phyloP scores from a whole-genome alignment of 2,888 invertebrate genomes.

The Volucella inflata region DNA sequence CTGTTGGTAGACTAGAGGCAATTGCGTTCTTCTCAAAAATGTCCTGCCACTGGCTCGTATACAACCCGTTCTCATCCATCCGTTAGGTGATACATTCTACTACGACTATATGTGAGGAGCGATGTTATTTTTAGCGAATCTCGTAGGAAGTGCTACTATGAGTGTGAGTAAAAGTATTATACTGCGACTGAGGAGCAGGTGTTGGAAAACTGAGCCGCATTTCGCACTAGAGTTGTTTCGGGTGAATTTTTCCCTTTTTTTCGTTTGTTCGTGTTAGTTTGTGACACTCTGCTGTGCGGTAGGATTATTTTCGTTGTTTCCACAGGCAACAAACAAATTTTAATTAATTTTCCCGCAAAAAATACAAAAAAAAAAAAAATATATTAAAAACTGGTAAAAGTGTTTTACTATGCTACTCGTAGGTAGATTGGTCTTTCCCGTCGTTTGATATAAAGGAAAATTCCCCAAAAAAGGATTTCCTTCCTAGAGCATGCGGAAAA shows the following conservation, averaged over 20 bases:
- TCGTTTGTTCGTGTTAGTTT: slow-evolving; percentile 6
- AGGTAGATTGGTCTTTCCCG: slow-evolving; percentile 25
- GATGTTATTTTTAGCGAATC: slow-evolving; percentile 59
- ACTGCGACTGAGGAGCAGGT: slow-evolving; percentile 56
- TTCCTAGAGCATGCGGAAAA: slow-evolving; percentile 45
- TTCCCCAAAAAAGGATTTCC: slow-evolving; percentile 63
- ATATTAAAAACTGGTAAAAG: slow-evolving; percentile 44
- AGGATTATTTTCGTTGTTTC: slow-evolving; percentile 68
- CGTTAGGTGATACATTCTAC: slow-evolving; percentile 24
- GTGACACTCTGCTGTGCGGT: slow-evolving; percentile 33
- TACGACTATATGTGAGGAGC: slow-evolving; percentile 15
- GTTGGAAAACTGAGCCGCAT: slow-evolving; percentile 66
- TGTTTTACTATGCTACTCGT: neutral
- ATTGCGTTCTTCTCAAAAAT: slow-evolving; percentile 47
- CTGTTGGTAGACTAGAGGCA: slow-evolving; percentile 46
- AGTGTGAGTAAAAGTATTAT: no score
- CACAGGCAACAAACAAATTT: slow-evolving; percentile 71
- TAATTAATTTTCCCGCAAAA: slow-evolving; percentile 72
- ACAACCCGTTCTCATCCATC: slow-evolving; percentile 18
- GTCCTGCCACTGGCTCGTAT: slow-evolving; percentile 25
- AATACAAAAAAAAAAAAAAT: neutral
- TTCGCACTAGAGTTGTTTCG: slow-evolving; percentile 52
- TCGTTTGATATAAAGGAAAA: slow-evolving; percentile 28
- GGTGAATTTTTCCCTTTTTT: slow-evolving; percentile 5
- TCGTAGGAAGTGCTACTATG: slow-evolving; percentile 32